These are phyloP conservation scores for Drosophila meridionalis DNA, from an alignment of 2,888 invertebrate species.

Conservation along the genomic window DNA sequence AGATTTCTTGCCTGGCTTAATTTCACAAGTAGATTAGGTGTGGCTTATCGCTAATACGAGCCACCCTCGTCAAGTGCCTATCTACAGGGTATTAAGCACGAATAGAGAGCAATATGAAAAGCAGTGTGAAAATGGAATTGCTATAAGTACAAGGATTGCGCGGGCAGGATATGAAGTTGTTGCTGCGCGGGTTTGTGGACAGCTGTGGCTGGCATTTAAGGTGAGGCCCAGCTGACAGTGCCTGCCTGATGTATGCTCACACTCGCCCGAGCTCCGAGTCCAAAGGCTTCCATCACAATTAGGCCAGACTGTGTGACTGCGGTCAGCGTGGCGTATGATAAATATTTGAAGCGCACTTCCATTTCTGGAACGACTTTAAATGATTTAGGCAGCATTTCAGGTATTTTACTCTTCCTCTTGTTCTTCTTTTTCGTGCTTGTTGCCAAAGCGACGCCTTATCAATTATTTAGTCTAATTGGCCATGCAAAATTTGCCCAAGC, in stretches of 20 bases:
- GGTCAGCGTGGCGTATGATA: conserved; percentile 56
- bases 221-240: conserved; percentile 34
- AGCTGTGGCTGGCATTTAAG: conserved; percentile 38
- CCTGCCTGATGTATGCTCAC: conserved; percentile 15
- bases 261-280: not conserved
- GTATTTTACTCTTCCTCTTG: not conserved
- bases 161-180: conserved; percentile 11
- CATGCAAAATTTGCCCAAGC: conserved; percentile 33
- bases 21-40: not conserved
- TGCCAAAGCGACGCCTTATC: conserved; percentile 44
- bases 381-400: conserved; percentile 31
- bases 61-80: not conserved
- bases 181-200: conserved; percentile 17
- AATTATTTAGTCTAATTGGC: conserved; percentile 53
- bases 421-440: conserved; percentile 21
- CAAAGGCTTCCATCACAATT: conserved; percentile 22
- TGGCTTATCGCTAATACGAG: not conserved
- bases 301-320: conserved; percentile 31
- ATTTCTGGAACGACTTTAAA: conserved; percentile 29
- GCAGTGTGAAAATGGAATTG: conserved; percentile 36
- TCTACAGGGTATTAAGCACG: conserved; percentile 1
- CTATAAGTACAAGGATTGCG: conserved; percentile 21
- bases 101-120: conserved; percentile 11
- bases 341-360: conserved; percentile 60
- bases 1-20: not conserved